These are phyloP conservation scores for Peromyscus eremicus DNA, from an alignment of 2,797 vertebrate species.

Conservation along the genomic window DNA sequence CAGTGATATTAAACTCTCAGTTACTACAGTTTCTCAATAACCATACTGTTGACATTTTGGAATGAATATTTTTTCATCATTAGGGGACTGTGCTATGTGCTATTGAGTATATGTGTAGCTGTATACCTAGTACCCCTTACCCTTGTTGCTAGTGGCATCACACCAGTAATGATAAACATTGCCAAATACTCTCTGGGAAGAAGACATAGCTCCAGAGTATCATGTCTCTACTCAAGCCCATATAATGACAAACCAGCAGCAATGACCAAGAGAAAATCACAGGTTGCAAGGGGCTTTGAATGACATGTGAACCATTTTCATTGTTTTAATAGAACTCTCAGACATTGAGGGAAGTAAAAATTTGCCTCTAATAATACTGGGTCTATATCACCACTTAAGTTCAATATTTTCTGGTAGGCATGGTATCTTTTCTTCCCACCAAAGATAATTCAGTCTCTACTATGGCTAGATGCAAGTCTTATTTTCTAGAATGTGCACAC, in stretches of 20 bases:
- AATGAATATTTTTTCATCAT: not conserved
- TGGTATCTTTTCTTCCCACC: not conserved
- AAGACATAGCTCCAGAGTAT: not conserved
- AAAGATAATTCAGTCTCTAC: not conserved
- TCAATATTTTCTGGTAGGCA: not conserved
- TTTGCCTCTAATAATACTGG: not conserved
- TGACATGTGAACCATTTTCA: not conserved
- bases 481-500: not conserved
- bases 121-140: not conserved
- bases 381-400: not conserved
- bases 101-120: not conserved
- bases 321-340: not conserved
- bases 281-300: not conserved
- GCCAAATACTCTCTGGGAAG: not conserved
- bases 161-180: not conserved
- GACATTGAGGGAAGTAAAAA: too few relatives aligned
- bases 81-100: too few relatives aligned
- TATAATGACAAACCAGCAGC: not conserved
- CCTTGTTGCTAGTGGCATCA: not conserved
- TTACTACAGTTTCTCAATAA: not conserved
- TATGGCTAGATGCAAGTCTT: not conserved
- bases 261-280: not conserved
- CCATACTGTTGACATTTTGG: not conserved
- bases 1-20: slow-evolving; percentile 23
- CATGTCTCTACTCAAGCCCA: not conserved